Evolutionary conservation across 1,140 invertebrate species (phyloP).

Genomic region (Leptinotarsa lineolata): DNA sequence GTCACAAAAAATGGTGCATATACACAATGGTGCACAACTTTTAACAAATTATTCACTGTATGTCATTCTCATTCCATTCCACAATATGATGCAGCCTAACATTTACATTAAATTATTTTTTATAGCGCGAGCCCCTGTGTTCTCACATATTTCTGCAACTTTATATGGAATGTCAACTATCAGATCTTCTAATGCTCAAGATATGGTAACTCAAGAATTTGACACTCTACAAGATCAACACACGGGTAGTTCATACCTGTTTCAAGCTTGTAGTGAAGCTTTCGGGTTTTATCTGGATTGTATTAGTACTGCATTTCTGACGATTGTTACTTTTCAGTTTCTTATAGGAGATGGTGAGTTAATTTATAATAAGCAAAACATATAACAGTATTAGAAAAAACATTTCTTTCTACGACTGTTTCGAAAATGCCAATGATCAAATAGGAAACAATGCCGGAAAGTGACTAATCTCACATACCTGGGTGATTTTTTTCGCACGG

Average conservation of each 20-base stretch:
- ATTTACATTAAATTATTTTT: slow-evolving; percentile 42
- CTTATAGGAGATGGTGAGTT: slow-evolving; percentile 54
- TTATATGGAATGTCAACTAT: slow-evolving; percentile 77
- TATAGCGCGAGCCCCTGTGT: slow-evolving; percentile 67
- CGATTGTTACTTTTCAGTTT: slow-evolving; percentile 67
- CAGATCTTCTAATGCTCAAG: slow-evolving; percentile 66
- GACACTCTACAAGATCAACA: slow-evolving; percentile 71
- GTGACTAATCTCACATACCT: too few relatives aligned
- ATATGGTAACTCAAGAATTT: slow-evolving; percentile 70
- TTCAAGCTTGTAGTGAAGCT: slow-evolving; percentile 76
- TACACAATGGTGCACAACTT: too few relatives aligned
- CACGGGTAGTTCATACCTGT: slow-evolving; percentile 75
- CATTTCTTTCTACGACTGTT: too few relatives aligned
- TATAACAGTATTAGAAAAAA: too few relatives aligned
- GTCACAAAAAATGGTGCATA: too few relatives aligned
- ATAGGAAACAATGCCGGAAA: too few relatives aligned
- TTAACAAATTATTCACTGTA: too few relatives aligned
- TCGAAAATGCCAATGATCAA: too few relatives aligned
- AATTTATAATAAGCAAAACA: too few relatives aligned
- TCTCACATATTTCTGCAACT: slow-evolving; percentile 75
- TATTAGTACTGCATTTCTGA: slow-evolving; percentile 72
- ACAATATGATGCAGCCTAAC: too few relatives aligned
- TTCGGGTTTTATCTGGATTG: slow-evolving; percentile 79
- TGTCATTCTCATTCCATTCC: too few relatives aligned
- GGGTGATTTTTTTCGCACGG: too few relatives aligned